Evolutionary conservation across 2,113 vertebrate species (phyloP).

Genomic region (Gnathonemus echidnorhynchus): DNA sequence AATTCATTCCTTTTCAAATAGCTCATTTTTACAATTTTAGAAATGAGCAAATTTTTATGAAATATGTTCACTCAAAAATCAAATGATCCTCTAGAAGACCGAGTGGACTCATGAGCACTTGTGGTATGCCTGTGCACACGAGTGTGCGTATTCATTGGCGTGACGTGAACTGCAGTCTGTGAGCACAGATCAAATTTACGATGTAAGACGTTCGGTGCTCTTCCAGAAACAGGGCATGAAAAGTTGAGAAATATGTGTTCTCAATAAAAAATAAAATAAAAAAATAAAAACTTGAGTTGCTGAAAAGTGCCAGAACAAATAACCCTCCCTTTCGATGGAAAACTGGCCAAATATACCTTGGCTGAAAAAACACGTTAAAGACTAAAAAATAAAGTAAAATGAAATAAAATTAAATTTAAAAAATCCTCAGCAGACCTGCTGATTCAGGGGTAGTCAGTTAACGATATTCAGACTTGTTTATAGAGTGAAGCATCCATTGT

Average conservation of each 20-base stretch:
- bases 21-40: not conserved
- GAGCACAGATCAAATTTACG: not conserved
- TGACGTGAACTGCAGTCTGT: not conserved
- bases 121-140: not conserved
- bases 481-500: not conserved
- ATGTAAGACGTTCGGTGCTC: not conserved
- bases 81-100: not conserved
- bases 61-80: not conserved
- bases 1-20: not conserved
- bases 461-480: not conserved
- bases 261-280: constrained; percentile 16
- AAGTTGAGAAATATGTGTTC: constrained; percentile 1
- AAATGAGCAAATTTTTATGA: not conserved
- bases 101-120: not conserved
- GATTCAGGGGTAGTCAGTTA: not conserved
- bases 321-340: not conserved
- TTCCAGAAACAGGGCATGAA: constrained; percentile 1
- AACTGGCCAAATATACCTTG: constrained; percentile 4
- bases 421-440: not conserved
- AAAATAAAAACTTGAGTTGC: not conserved
- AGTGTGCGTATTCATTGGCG: not conserved
- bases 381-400: not conserved
- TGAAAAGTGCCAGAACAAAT: constrained; percentile 11
- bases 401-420: not conserved
- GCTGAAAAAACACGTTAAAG: not conserved